These are phyloP conservation scores for Cydia pomonella DNA, from an alignment of 1,140 invertebrate species.

Conservation along the genomic window DNA sequence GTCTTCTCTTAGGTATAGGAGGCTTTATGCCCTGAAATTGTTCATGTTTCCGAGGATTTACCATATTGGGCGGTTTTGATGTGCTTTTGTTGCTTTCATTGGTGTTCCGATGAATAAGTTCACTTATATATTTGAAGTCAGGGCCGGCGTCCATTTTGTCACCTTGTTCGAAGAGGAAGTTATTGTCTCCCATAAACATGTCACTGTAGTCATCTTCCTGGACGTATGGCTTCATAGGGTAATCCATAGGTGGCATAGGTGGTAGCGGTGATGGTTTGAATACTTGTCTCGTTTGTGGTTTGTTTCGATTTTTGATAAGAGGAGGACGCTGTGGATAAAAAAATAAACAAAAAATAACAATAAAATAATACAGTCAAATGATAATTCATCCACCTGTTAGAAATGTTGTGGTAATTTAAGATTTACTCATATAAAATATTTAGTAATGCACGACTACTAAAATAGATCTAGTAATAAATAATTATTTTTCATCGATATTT, in stretches of 20 bases:
- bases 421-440: no score
- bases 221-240: background rate
- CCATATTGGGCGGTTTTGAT: slow-evolving; percentile 23
- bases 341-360: slow-evolving; percentile 21
- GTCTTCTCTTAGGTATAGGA: background rate
- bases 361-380: background rate
- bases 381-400: background rate
- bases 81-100: slow-evolving; percentile 40
- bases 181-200: background rate
- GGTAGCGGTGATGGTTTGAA: background rate
- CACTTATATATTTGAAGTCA: slow-evolving; percentile 66
- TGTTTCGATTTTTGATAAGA: slow-evolving; percentile 39
- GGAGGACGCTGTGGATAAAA: slow-evolving; percentile 45
- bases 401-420: no score
- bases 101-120: slow-evolving; percentile 60
- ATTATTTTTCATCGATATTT: no score
- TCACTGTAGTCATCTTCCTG: background rate
- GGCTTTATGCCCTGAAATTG: background rate
- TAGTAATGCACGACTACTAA: no score
- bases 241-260: background rate
- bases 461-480: no score
- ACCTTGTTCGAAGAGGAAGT: background rate
- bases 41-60: background rate
- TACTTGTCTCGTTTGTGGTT: slow-evolving; percentile 34
- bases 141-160: background rate